Evolutionary conservation across 2,797 vertebrate species (phyloP).

Genomic region (Macropodus opercularis): DNA sequence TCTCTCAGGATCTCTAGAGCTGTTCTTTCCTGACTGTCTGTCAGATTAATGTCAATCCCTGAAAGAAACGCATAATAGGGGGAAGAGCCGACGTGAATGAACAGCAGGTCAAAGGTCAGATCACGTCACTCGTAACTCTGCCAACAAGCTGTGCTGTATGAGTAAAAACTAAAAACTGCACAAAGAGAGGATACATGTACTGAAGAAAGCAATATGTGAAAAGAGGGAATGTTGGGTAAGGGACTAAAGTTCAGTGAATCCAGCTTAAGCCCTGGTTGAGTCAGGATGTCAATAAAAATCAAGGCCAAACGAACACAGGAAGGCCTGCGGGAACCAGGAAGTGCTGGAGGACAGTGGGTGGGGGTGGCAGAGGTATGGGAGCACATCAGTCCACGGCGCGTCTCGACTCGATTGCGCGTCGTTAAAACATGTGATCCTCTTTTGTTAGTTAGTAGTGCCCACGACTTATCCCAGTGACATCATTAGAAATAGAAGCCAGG

Average conservation of each 20-base stretch:
- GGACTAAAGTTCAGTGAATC: slow-evolving; percentile 29
- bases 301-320: slow-evolving; percentile 55
- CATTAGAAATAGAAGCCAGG: slow-evolving; percentile 6
- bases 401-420: background rate
- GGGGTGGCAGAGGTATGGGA: slow-evolving; percentile 19
- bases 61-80: slow-evolving; percentile 22
- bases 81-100: background rate
- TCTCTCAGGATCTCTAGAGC: slow-evolving; percentile 94
- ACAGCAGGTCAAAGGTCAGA: slow-evolving; percentile 2
- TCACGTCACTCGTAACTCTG: background rate
- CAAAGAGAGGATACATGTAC: background rate
- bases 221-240: too few relatives aligned
- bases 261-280: slow-evolving; percentile 5
- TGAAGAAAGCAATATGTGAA: too few relatives aligned
- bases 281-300: slow-evolving; percentile 49
- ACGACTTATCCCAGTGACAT: slow-evolving; percentile 1
- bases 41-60: slow-evolving; percentile 94
- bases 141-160: too few relatives aligned
- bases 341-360: slow-evolving; percentile 44
- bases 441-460: too few relatives aligned
- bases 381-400: background rate
- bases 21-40: slow-evolving; percentile 89
- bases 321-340: slow-evolving; percentile 69
- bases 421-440: too few relatives aligned
- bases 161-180: background rate